These are phyloP conservation scores for Canis aureus DNA, from an alignment of 2,113 vertebrate genomes.

Conservation along the genomic window DNA sequence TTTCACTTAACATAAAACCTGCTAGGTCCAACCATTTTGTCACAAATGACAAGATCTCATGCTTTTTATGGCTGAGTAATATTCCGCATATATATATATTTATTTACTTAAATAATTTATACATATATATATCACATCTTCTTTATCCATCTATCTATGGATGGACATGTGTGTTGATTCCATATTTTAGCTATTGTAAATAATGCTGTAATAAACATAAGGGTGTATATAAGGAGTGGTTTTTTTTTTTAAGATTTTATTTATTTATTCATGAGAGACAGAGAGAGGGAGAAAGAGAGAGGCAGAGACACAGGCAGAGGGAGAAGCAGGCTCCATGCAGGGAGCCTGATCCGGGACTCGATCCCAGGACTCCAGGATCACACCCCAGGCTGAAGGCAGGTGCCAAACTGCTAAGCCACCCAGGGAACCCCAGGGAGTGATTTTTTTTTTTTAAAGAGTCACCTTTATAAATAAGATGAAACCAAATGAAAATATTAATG, in stretches of 20 bases:
- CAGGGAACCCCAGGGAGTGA: too few relatives aligned
- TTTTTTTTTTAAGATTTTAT: background rate
- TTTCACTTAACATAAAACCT: background rate
- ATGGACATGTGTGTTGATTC: background rate
- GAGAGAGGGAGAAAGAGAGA: too few relatives aligned
- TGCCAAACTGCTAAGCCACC: too few relatives aligned
- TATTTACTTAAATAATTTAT: background rate
- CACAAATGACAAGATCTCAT: background rate
- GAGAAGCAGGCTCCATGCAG: too few relatives aligned
- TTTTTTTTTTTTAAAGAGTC: background rate
- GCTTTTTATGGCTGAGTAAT: background rate
- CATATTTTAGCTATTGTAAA: background rate
- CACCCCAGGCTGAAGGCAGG: too few relatives aligned
- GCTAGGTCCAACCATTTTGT: background rate
- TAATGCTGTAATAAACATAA: background rate
- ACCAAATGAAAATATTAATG: conserved; percentile 13
- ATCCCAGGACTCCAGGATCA: too few relatives aligned
- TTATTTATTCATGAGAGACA: too few relatives aligned
- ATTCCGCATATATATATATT: background rate
- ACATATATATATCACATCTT: background rate
- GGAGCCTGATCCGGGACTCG: too few relatives aligned
- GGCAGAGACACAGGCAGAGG: too few relatives aligned
- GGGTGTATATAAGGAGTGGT: background rate
- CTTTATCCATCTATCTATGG: background rate
- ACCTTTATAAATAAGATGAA: background rate